These are phyloP conservation scores for Alethe castanea DNA, from an alignment of 2,113 vertebrate species.

Conservation along the genomic window DNA sequence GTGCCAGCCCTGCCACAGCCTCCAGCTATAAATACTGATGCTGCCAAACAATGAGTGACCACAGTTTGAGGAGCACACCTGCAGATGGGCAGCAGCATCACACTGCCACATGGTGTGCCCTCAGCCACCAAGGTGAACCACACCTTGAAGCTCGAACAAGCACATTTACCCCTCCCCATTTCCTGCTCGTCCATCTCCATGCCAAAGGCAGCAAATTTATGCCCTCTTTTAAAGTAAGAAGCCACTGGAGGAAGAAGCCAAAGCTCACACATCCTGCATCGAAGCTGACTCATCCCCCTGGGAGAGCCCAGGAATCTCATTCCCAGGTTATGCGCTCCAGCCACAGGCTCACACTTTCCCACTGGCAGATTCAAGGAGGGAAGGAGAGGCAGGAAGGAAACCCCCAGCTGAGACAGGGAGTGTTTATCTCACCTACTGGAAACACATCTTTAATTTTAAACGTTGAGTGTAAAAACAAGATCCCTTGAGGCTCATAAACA, in stretches of 20 bases:
- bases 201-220: neutral
- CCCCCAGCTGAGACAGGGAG: neutral
- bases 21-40: neutral
- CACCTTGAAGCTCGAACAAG: neutral
- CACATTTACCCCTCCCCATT: neutral
- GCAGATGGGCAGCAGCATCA: neutral
- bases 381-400: conserved; percentile 26
- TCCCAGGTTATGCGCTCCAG: neutral
- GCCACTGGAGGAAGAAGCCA: neutral
- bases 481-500: conserved; percentile 48
- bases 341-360: neutral
- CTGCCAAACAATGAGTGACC: rapidly evolving
- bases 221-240: neutral
- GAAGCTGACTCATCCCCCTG: neutral
- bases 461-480: neutral
- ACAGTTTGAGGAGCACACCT: neutral
- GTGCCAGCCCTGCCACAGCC: neutral
- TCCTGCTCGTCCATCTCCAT: neutral
- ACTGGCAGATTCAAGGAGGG: rapidly evolving
- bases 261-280: neutral
- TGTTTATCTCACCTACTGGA: conserved; percentile 54
- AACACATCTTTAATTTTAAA: conserved; percentile 60
- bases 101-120: rapidly evolving
- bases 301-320: neutral
- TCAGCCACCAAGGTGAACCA: neutral